Evolutionary conservation across 2,113 vertebrate genomes (phyloP), one percentile per base, ranked within the genome.

Genomic region (Sminthopsis crassicaudata): DNA sequence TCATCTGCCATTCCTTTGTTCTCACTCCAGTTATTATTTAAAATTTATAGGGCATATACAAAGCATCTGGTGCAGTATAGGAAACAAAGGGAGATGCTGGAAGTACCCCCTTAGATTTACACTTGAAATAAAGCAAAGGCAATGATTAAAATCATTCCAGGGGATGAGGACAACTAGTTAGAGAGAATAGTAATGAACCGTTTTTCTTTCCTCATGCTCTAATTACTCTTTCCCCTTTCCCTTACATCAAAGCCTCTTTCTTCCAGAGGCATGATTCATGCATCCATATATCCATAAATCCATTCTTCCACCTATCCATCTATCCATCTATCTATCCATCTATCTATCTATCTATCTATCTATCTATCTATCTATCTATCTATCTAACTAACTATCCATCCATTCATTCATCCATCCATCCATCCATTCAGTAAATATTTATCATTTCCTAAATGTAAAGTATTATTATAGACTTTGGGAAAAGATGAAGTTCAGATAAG

Each of bases 11-110:
- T 51, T 93, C 46, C 67, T 95, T 93, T 96, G 27, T 91, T 94
- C n/a, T 55, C 16, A 91, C 89, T 53, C 89, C 89, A 76, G 2
- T 91, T 96, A 89, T 94, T 90, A 92, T 12, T 97, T 96, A 92
- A 91, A 76, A 94, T 93, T 50, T 91, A 50, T 89, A 23, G 90
- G 52, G 54, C 91, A 94, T 91, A 92, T 93, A 95, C 93, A 93
- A 89, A 90, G 24, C 46, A 52, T 76, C 90, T 46, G 53, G 90
- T 84, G 46, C 67, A 88, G 22, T 27, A 0, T 94, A 92, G 91
- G 93, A 84, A 95, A 89, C 92, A 92, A 51, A 91, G 50, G 2
- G 22, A 90, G 46, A 89, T 50, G 11, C 50, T 92, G 53, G 55
- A 0, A 2, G 55, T 42, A 14, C 67, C 57, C 27, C 46, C 88